Evolutionary conservation across 2,113 vertebrate species (phyloP).

Genomic region (Verasper variegatus): DNA sequence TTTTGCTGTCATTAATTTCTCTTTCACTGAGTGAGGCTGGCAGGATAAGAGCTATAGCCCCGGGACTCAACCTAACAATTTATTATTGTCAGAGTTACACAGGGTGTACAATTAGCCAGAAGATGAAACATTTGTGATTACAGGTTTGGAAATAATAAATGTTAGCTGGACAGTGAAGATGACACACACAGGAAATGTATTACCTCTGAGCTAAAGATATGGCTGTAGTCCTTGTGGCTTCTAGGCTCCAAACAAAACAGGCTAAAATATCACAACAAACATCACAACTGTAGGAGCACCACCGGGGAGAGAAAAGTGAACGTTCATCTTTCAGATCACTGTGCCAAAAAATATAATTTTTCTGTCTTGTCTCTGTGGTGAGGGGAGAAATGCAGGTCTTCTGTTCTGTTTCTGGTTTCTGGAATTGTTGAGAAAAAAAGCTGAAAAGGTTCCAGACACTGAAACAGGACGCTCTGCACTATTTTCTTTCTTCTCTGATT

Average conservation of each 20-base stretch:
- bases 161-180: too few relatives aligned
- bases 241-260: too few relatives aligned
- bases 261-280: slow-evolving; percentile 1
- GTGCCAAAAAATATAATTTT: slow-evolving; percentile 23
- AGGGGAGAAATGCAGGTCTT: neutral
- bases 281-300: slow-evolving; percentile 31
- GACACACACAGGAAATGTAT: too few relatives aligned
- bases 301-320: slow-evolving; percentile 18
- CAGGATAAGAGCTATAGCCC: slow-evolving; percentile 19
- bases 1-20: slow-evolving; percentile 20
- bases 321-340: slow-evolving; percentile 37
- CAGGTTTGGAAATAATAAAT: too few relatives aligned
- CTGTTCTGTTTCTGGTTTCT: slow-evolving; percentile 11
- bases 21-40: slow-evolving; percentile 4
- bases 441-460: too few relatives aligned
- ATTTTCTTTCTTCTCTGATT: slow-evolving; percentile 27
- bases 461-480: neutral
- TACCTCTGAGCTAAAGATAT: too few relatives aligned
- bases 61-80: neutral
- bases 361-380: slow-evolving; percentile 2
- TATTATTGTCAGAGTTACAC: too few relatives aligned
- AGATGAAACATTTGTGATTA: too few relatives aligned
- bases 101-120: too few relatives aligned
- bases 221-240: too few relatives aligned
- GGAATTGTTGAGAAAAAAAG: slow-evolving; percentile 8